These are phyloP conservation scores for Pachycephala philippinensis DNA, from an alignment of 2,113 vertebrate species.

Conservation along the genomic window DNA sequence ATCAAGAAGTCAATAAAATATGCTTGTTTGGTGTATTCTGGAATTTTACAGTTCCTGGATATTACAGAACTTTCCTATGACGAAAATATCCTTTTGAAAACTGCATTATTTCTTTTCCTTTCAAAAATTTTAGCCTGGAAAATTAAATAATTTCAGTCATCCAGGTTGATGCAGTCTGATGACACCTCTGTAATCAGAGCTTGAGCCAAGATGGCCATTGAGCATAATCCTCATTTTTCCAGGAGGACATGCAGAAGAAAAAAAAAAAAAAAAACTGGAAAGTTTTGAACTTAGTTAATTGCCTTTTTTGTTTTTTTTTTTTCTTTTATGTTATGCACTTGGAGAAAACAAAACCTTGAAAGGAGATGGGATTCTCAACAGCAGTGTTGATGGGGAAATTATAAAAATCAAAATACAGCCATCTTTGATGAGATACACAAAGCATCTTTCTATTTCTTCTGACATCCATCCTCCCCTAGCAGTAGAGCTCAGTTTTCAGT, in stretches of 20 bases:
- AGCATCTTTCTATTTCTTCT: neutral
- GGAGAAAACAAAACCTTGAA: neutral
- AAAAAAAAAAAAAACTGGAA: neutral
- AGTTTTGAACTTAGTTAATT: neutral
- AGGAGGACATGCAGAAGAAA: neutral
- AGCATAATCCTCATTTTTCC: neutral
- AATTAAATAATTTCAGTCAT: neutral
- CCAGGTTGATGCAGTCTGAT: neutral
- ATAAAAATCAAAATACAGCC: neutral
- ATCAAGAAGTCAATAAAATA: neutral
- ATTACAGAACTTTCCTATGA: neutral
- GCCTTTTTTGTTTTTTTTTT: neutral
- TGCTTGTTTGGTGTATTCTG: neutral
- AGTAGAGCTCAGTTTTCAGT: neutral
- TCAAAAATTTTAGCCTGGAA: neutral
- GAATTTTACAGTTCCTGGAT: neutral
- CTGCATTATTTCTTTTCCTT: neutral
- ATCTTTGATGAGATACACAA: neutral
- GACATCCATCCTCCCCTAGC: neutral
- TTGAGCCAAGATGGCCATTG: neutral
- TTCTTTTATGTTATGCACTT: neutral
- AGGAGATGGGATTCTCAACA: neutral
- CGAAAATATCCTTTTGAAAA: neutral
- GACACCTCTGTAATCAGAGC: neutral
- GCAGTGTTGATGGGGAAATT: neutral